phyloP scores from a whole-genome alignment of 2,888 invertebrate species.

The Cheiracanthium punctorium region DNA sequence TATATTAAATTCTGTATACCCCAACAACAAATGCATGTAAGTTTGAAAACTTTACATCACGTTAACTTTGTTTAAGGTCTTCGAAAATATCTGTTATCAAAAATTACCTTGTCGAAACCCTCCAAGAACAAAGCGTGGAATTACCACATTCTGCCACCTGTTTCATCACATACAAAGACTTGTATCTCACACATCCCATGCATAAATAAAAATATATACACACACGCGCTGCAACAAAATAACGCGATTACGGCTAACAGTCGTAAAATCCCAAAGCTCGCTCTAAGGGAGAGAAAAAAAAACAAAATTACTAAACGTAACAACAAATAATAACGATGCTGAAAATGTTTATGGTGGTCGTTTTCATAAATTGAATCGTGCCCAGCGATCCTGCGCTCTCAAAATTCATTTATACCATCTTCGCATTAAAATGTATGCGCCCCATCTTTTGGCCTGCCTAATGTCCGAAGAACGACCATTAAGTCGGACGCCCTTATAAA shows the following conservation, averaged over 20 bases:
- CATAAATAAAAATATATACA: too few species aligned
- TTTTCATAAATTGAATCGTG: conserved; percentile 22
- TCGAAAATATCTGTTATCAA: too few species aligned
- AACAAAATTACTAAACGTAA: conserved; percentile 59
- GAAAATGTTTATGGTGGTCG: conserved; percentile 20
- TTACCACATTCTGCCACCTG: too few species aligned
- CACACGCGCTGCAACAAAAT: background rate
- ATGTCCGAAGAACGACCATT: conserved; percentile 39
- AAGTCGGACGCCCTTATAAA: conserved; percentile 67
- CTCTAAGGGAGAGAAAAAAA: background rate
- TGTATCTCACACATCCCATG: too few species aligned
- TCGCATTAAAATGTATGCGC: conserved; percentile 66
- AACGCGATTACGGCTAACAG: background rate
- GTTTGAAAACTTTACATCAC: too few species aligned
- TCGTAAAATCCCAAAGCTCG: too few species aligned
- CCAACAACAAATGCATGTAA: too few species aligned
- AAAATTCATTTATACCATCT: conserved; percentile 66
- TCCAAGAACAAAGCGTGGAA: too few species aligned
- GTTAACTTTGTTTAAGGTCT: too few species aligned
- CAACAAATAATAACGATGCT: conserved; percentile 44
- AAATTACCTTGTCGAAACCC: too few species aligned
- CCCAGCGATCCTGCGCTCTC: conserved; percentile 19
- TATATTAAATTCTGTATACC: too few species aligned
- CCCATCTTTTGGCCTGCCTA: conserved; percentile 34
- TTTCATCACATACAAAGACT: too few species aligned